Conservation (phyloP, 2,888 invertebrate genomes). For the Zhuqinia jingwanae region DNA sequence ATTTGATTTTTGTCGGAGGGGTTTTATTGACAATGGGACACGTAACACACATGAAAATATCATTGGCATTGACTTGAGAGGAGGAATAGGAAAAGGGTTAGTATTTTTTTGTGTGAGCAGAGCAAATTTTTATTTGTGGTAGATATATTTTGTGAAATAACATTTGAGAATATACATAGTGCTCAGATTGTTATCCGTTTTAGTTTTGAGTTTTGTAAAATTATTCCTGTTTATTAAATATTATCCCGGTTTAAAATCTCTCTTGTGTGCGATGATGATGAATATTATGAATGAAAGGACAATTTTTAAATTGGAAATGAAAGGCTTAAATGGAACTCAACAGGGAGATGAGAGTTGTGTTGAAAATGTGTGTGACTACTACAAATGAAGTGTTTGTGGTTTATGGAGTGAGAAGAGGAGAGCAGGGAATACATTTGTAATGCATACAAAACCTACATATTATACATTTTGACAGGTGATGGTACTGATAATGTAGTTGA, state of each 20-base stretch:
- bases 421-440: neutral
- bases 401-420: slow-evolving; percentile 51
- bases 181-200: slow-evolving; percentile 12
- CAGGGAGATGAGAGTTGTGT: neutral
- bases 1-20: slow-evolving; percentile 33
- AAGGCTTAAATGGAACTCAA: slow-evolving; percentile 7
- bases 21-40: neutral
- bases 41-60: neutral
- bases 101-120: neutral
- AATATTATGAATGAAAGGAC: neutral
- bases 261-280: neutral
- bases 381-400: slow-evolving; percentile 23
- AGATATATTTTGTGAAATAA: no score
- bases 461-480: neutral
- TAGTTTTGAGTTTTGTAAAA: neutral
- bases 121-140: no score
- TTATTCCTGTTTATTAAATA: no score
- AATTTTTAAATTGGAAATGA: slow-evolving; percentile 32
- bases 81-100: slow-evolving; percentile 25
- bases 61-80: slow-evolving; percentile 28
- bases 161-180: neutral
- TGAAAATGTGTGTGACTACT: neutral
- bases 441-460: neutral
- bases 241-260: neutral
- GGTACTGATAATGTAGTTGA: neutral